Conservation (phyloP, 2,113 vertebrate genomes). For the Bathybates hornii region DNA sequence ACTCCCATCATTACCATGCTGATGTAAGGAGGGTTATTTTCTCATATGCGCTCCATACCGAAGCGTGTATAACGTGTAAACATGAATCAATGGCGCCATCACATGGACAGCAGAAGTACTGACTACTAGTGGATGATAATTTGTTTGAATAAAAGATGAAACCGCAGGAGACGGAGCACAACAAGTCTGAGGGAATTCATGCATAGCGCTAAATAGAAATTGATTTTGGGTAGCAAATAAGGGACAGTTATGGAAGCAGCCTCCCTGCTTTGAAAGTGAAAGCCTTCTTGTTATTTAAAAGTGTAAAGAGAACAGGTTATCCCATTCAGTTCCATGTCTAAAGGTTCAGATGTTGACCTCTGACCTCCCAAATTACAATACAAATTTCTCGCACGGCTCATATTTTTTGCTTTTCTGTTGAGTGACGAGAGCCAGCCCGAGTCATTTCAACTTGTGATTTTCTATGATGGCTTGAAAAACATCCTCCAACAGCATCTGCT, state of each 20-base stretch:
- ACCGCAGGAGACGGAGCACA: neutral
- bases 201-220: neutral
- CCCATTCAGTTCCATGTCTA: neutral
- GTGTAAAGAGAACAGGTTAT: neutral
- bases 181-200: neutral
- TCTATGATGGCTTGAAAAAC: conserved; percentile 46
- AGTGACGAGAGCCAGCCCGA: neutral
- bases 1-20: conserved; percentile 34
- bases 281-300: neutral
- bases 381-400: neutral
- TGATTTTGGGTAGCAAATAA: neutral
- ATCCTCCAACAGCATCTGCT: conserved; percentile 47
- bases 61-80: neutral
- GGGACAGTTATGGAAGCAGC: neutral
- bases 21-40: neutral
- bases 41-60: neutral
- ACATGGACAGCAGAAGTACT: neutral
- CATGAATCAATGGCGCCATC: conserved; percentile 48
- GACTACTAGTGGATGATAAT: neutral
- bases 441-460: conserved; percentile 40
- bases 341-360: neutral
- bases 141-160: neutral
- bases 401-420: neutral
- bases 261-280: neutral
- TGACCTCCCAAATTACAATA: neutral